Evolutionary conservation across 2,797 vertebrate genomes (phyloP), one percentile per base, ranked within the genome.

Genomic region (Spondyliosoma cantharus): DNA sequence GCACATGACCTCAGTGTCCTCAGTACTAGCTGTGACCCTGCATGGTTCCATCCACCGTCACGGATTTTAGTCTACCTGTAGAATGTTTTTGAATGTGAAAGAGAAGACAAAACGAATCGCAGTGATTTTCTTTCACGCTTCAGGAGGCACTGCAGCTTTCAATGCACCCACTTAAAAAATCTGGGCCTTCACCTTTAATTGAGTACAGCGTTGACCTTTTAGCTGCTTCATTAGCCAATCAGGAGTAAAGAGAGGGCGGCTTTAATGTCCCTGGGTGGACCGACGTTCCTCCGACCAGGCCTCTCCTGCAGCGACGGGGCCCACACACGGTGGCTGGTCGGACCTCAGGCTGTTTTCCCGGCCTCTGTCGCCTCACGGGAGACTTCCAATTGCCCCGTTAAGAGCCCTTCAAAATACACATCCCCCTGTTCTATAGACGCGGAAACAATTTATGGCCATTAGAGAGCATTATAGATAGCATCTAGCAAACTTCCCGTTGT

Each of bases 391-490:
- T 89, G 94, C 91, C 93, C 94, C 90, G 92, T 94, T 95, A 94
- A 91, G 92, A 93, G 84, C 91, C 91, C 91, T 95, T 96, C 94
- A 95, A 95, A 96, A 96, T 92, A 92, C 94, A 95, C 92, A 94
- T 93, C 92, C 94, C 87, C 94, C 94, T 94, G 92, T 94, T 92
- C 95, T 95, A 92, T 95, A 94, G 95, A 96, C 95, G 95, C 94
- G 96, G 96, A 96, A 97, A 96, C 95, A 96, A 97, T 96, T 96
- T 95, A 94, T 92, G 92, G 91, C 95, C 87, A 97, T 96, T 96
- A 96, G 86, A 87, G 93, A 82, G 90, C 87, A 95, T 96, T 96
- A 95, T 94, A 96, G 96, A 96, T 96, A 94, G 80, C 90, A 96
- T 96, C 96, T 91, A 89, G 89, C 95, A 92, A 92, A 94, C 94